Base-by-base conservation (phyloP, 2,113 vertebrate genomes). In the Atrichornis clamosus region DNA sequence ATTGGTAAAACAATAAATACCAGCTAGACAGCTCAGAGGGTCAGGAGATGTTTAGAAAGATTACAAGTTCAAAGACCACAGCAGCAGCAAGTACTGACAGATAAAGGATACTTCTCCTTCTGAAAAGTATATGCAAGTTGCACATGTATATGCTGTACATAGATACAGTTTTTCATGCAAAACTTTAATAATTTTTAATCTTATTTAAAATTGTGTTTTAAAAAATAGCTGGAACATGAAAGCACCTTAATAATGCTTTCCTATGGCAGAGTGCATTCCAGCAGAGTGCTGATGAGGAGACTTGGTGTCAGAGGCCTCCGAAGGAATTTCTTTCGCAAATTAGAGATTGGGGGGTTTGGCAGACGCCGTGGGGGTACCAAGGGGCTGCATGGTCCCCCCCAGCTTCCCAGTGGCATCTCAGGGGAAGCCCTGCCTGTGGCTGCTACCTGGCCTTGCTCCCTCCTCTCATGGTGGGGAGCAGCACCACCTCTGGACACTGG, bases 21-120 rank as follows among this genome's bases (percentile, higher is more conserved):
- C 87, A 94, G 67, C 46, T 69, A 90, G 87, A 90, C 87, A 93
- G 85, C 87, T 83, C 33, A 0, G 8, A 85, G 78, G 87, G 94
- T 96, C 94, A 94, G 72, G 72, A 96, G 93, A 97, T 94, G 92
- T 93, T 96, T 62, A 89, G 67, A 53, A 67, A 95, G 92, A 96
- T 95, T 89, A 82, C 59, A 83, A 82, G 82, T 85, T 95, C 96
- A 93, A 91, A 95, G 84, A 95, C 55, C 84, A 77, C 55, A 73
- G 79, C 11, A 7, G 26, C 81, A 91, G 50, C 84, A 89, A 85
- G 81, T 65, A 49, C 81, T 60, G 19, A 79, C 81, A 82, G 52
- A 95, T 27, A 22, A 64, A 85, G 44, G 1, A 4, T 30, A 74
- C n/a, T 67, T 62, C 26, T 63, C 23, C 30, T 44, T 62, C 76